Evolutionary conservation across 2,888 invertebrate genomes (phyloP).

Genomic region (Prosopocoilus inquinatus): DNA sequence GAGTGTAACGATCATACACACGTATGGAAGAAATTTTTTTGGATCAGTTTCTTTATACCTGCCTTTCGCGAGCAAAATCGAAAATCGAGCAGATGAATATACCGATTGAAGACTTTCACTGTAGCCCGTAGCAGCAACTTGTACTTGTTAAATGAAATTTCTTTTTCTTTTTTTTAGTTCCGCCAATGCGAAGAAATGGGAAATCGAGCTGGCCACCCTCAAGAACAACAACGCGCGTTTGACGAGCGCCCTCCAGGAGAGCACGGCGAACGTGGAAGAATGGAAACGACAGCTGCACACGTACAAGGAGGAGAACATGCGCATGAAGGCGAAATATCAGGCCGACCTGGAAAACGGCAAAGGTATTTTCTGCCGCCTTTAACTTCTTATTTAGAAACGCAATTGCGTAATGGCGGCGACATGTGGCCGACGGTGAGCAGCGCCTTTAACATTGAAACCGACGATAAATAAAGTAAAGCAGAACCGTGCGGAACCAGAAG

Average conservation of each 20-base stretch:
- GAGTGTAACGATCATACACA: too few species aligned
- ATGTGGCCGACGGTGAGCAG: slow-evolving; percentile 4
- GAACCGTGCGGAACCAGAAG: too few species aligned
- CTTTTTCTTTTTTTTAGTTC: slow-evolving; percentile 63
- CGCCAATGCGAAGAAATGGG: slow-evolving; percentile 98
- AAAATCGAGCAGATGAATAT: too few species aligned
- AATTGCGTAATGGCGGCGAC: slow-evolving; percentile 4
- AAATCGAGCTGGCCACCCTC: slow-evolving; percentile 90
- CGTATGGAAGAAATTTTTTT: too few species aligned
- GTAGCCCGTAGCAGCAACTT: too few species aligned
- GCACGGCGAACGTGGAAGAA: slow-evolving; percentile 96
- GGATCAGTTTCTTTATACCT: too few species aligned
- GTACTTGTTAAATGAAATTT: too few species aligned
- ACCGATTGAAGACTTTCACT: too few species aligned
- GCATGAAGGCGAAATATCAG: slow-evolving; percentile 73
- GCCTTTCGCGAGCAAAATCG: too few species aligned
- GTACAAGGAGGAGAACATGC: slow-evolving; percentile 85
- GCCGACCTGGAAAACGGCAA: slow-evolving; percentile 69
- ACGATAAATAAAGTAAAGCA: too few species aligned
- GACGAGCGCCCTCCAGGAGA: slow-evolving; percentile 92
- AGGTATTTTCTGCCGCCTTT: slow-evolving; percentile 45
- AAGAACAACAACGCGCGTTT: slow-evolving; percentile 95
- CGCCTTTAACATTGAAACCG: too few species aligned
- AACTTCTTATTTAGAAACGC: neutral
- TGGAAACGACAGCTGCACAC: slow-evolving; percentile 96